Conservation (phyloP, 2,797 vertebrate genomes). For the Enteromius afrohamiltoni region DNA sequence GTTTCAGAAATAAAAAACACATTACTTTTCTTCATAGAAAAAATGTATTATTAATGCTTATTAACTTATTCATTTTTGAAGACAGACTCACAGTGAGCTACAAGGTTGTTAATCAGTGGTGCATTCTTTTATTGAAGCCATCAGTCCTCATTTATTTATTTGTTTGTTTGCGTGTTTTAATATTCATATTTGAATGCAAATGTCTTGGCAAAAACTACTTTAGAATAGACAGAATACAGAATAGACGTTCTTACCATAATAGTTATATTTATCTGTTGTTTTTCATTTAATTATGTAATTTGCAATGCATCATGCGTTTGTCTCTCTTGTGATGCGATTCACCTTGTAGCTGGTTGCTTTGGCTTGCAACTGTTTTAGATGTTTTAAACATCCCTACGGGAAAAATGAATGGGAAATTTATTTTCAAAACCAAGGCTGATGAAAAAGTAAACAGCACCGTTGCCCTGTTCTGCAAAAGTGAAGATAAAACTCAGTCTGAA, state of each 20-base stretch:
- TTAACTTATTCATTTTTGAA: background rate
- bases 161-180: background rate
- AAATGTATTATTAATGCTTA: background rate
- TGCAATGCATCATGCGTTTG: background rate
- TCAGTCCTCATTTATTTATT: background rate
- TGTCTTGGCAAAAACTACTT: background rate
- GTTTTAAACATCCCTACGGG: background rate
- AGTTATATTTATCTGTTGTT: background rate
- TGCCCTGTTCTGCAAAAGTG: background rate
- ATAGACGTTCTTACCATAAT: background rate
- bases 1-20: background rate
- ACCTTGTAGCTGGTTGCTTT: conserved; percentile 7
- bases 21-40: background rate
- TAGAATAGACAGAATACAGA: too few relatives aligned
- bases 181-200: background rate
- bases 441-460: background rate
- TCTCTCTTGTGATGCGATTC: background rate
- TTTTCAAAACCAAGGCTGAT: background rate
- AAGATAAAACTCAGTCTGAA: background rate
- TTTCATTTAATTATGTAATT: background rate
- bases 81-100: background rate
- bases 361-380: background rate
- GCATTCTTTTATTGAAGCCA: background rate
- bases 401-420: background rate
- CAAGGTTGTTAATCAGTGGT: background rate